Evolutionary conservation across 2,113 vertebrate genomes (phyloP), one percentile per base, ranked within the genome.

Genomic region (Empidonax traillii): DNA sequence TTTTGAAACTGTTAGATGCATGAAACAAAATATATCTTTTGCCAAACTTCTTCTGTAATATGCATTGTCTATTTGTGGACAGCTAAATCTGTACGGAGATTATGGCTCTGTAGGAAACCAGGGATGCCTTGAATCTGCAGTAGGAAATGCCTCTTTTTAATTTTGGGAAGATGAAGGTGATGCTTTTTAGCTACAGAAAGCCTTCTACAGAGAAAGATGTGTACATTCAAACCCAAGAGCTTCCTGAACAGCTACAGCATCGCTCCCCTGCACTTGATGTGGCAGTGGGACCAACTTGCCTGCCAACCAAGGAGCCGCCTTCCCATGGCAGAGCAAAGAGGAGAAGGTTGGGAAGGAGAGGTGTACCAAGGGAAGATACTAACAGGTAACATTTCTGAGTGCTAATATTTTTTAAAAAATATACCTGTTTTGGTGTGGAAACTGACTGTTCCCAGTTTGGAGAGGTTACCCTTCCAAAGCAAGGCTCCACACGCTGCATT

Each of bases 251-350:
- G 71, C 62, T 33, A 31, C 49, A 53, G 23, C 25, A 56, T 43
- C 1, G 5, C 39, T 47, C 33, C 25, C 66, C 65, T 51, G 35
- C 39, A 68, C 67, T 52, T 2, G 1, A 6, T 0, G 5, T 1
- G 3, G 43, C 28, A 39, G 17, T n/a, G 4, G 30, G 67, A 72
- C 53, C 55, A 55, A 10, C 8, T 8, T 55, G 47, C 11, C 23
- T 8, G 4, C 74, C 5, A 5, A 23, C 19, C 39, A 39, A 46
- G 31, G 28, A 66, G 31, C 35, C 35, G 24, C 65, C 22, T 61
- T 22, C 39, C 31, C 11, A 3, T 0, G 0, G 61, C 56, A n/a
- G 35, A 58, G 17, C 43, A 21, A 14, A 91, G 39, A 63, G 55
- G 14, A 72, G 31, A 41, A 75, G 23, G 20, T 12, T 41, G 49